Evolutionary conservation across 64 coral and sea anemone genomes (phyloP).

Genomic region (Hydrozoanthus tunicans): DNA sequence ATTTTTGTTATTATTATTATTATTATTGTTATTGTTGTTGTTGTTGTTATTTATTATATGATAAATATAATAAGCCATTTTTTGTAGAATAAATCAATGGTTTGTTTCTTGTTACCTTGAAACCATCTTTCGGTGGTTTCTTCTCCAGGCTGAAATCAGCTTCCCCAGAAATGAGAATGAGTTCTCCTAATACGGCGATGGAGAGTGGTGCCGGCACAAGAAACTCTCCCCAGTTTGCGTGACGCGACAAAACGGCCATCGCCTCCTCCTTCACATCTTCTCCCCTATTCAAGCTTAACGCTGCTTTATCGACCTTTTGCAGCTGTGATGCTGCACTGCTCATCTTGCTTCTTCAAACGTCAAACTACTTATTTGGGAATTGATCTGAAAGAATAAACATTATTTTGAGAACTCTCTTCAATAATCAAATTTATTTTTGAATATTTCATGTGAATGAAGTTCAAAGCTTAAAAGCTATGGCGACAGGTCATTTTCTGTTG

Average conservation of each 20-base stretch:
- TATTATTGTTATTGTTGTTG: no score
- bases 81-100: no score
- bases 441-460: no score
- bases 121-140: slow-evolving; percentile 23
- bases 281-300: slow-evolving; percentile 49
- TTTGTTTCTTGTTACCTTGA: not conserved
- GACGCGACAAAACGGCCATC: slow-evolving; percentile 36
- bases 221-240: slow-evolving; percentile 60
- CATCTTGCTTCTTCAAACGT: not conserved
- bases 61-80: no score
- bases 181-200: slow-evolving; percentile 57
- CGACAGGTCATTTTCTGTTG: no score
- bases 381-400: no score
- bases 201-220: slow-evolving; percentile 61
- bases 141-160: slow-evolving; percentile 69
- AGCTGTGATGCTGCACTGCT: not conserved
- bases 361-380: no score
- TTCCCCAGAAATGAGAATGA: slow-evolving; percentile 63
- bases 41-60: no score
- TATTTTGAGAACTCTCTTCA: no score
- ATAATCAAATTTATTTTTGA: no score
- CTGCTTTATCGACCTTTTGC: slow-evolving; percentile 38
- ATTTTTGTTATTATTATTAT: no score
- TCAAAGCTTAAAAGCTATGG: no score
- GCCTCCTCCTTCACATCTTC: slow-evolving; percentile 56